A percentile compares a stretch with the other conserved stretches of the same genome.
These are phyloP conservation scores for Chesias legatella DNA, from an alignment of 2,888 invertebrate genomes.

Conservation along the genomic window DNA sequence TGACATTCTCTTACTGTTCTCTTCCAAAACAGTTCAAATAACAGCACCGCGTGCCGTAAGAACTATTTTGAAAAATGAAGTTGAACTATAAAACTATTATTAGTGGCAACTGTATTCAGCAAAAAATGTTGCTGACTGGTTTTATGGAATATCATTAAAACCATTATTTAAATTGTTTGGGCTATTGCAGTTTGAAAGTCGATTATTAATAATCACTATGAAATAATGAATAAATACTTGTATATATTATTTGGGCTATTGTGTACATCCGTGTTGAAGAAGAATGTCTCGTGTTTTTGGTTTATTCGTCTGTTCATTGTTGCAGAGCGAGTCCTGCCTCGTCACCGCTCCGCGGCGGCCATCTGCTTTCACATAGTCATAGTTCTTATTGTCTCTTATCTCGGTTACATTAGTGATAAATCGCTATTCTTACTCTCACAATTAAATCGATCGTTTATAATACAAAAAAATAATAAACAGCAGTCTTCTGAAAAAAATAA, in stretches of 20 bases:
- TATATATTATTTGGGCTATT: constrained; percentile 57
- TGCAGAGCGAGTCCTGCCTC: constrained; percentile 33
- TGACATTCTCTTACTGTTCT: constrained; percentile 64
- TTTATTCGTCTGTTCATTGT: constrained; percentile 47
- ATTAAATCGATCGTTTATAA: constrained; percentile 38
- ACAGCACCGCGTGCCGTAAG: constrained; percentile 17
- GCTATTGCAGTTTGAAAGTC: constrained; percentile 65
- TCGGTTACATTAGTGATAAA: constrained; percentile 60
- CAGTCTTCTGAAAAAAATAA: constrained; percentile 74
- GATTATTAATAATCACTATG: constrained; percentile 35
- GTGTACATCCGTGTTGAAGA: constrained; percentile 55
- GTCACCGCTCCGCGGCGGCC: no score
- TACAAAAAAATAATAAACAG: constrained; percentile 65
- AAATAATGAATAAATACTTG: constrained; percentile 53
- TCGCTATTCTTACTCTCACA: constrained; percentile 64
- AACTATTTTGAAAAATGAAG: constrained; percentile 44
- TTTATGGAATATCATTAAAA: constrained; percentile 43
- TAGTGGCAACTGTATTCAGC: constrained; percentile 61
- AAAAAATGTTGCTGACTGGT: constrained; percentile 43
- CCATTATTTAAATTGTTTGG: constrained; percentile 61
- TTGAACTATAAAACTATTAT: constrained; percentile 70
- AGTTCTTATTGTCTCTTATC: constrained; percentile 42
- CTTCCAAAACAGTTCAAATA: constrained; percentile 42
- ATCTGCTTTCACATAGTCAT: constrained; percentile 34
- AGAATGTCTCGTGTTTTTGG: constrained; percentile 68